Base-by-base conservation (phyloP, 2,797 vertebrate genomes). In the Arctocebus calabarensis region DNA sequence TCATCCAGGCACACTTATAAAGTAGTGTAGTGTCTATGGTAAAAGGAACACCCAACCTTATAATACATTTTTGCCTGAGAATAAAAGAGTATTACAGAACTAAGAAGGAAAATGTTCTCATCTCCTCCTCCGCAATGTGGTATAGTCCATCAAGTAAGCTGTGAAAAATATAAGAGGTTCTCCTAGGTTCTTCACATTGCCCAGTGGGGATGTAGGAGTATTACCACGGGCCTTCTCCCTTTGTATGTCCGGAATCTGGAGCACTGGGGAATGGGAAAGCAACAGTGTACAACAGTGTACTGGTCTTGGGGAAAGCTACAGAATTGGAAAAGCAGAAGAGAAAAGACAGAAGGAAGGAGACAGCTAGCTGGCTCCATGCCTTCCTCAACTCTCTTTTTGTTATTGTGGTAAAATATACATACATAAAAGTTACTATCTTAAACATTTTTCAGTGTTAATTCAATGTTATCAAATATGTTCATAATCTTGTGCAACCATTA, bases 31-130 rank as follows among this genome's bases (percentile, higher is more conserved):
- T n/a, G 22, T 64, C 37, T 82, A 59, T 7, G 68, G 37, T 74
- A 32, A 90, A 84, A 94, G 88, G n/a, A 29, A 85, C 34, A 71
- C 3, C 45, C 23, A 85, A 61, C 82, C 17, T 88, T 37, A 40
- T 7, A 88, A 40, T 5, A 88, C 23, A 57, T 55, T 81, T 91
- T 29, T 92, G 20, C 68, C 84, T 70, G 83, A 81, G 32, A 97
- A 91, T 84, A 75, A 84, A 74, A 79, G 79, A 81, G 4, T 64
- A 45, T 57, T 62, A 57, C 16, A 82, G 59, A 66, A 59, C 34
- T 94, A 71, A 70, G 62, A 25, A 78, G 59, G 83, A 75, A 70
- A 64, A 68, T 29, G 25, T 37, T 77, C 52, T 40, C 25, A 29
- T 43, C 20, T 64, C 45, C 20, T 64, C 45, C 66, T 75, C 25